Evolutionary conservation across 2,888 invertebrate species (phyloP), one percentile per base, ranked within the genome.

Genomic region (Tipula vernalis): DNA sequence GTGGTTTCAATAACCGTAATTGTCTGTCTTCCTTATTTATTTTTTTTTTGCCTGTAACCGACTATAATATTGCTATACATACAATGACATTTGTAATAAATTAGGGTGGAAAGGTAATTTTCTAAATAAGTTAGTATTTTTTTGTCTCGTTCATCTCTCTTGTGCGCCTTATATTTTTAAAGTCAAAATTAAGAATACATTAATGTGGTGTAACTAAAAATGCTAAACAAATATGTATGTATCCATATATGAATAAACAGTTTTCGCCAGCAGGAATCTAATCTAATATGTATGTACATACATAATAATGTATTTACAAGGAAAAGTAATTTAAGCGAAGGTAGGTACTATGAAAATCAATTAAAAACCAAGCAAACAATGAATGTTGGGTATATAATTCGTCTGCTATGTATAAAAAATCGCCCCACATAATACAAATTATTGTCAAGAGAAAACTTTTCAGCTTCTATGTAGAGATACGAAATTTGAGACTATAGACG

Each of bases 1-100:
- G 71, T 71, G 71, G 71, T 71, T 71, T 71, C 71, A 71, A 71
- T 71, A 71, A 71, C 71, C 71, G 71, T 71, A 71, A 71, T 71
- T 71, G 71, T 71, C 71, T 71, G 71, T 71, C 71, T 71, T 71
- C 71, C 71, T 18, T 71, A 71, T 71, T 71, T 71, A 28, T 71
- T 18, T 71, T 28, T 28, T 28, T 71, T 18, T 28, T 28, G 8
- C 71, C 71, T 71, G 71, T 28, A n/a, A n/a, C n/a, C 28, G 71
- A 28, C 28, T 10, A n/a, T 71, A 4, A 71, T 71, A 71, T 71
- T 71, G 71, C 71, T 71, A 71, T 71, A 28, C 4, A 71, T 28
- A 71, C 71, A 71, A 28, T 71, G 71, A 71, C 71, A 71, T 71
- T 71, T 71, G 28, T 71, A 71, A 71, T 71, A 71, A 71, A 71